Evolutionary conservation across 2,797 vertebrate genomes (phyloP).

Genomic region (Fringilla coelebs): DNA sequence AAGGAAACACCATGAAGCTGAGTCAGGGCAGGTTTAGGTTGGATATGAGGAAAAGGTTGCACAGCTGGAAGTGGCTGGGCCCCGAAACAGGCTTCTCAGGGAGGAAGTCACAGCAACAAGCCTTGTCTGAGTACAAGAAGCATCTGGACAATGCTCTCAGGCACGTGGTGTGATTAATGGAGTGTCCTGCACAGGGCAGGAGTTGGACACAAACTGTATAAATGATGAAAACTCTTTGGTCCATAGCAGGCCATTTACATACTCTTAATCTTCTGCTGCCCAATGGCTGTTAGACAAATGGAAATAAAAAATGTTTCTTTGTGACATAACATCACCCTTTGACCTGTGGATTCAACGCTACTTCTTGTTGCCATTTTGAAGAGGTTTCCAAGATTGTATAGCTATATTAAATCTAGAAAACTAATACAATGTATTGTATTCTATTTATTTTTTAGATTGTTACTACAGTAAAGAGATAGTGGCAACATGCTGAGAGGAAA

Average conservation of each 20-base stretch:
- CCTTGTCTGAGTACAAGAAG: background rate
- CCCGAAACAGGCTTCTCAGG: background rate
- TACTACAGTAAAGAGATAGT: background rate
- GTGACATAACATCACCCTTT: background rate
- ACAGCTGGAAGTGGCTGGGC: background rate
- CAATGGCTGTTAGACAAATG: background rate
- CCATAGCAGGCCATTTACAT: background rate
- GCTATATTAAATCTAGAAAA: background rate
- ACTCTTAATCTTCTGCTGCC: background rate
- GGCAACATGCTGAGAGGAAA: background rate
- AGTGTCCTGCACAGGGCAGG: background rate
- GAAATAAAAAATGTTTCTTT: background rate
- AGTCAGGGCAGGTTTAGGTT: background rate
- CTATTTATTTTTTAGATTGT: rapidly evolving
- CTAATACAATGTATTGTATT: background rate
- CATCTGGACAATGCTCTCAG: background rate
- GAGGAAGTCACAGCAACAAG: background rate
- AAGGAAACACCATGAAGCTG: background rate
- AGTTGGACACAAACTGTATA: background rate
- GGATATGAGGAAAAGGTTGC: background rate
- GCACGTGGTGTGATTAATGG: background rate
- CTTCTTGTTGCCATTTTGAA: background rate
- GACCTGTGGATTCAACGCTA: background rate
- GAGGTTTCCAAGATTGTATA: background rate
- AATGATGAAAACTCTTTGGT: background rate